Percentiles rank a stretch among this genome's conserved stretches.
Evolutionary conservation across 2,888 invertebrate genomes (phyloP).

Genomic region (Sialis fuliginosa): DNA sequence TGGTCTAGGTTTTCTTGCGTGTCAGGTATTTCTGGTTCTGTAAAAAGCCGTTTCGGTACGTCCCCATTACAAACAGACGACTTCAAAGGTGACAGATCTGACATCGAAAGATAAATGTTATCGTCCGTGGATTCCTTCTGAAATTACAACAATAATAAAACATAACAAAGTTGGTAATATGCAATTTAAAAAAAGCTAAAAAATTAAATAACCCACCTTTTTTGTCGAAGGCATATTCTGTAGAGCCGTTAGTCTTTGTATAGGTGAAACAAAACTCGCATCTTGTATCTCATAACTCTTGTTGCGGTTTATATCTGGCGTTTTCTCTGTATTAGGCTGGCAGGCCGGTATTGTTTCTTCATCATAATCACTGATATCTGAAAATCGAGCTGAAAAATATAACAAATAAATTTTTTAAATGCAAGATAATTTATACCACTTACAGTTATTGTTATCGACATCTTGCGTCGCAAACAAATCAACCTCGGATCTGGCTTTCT

Average conservation of each 20-base stretch:
- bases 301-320: constrained; percentile 13
- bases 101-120: constrained; percentile 5
- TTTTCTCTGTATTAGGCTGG: constrained; percentile 13
- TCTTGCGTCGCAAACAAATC: too few relatives aligned
- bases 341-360: constrained; percentile 18
- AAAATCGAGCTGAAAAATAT: too few relatives aligned
- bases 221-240: constrained; percentile 21
- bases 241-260: constrained; percentile 25
- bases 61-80: constrained; percentile 16
- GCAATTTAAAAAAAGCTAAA: too few relatives aligned
- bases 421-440: too few relatives aligned
- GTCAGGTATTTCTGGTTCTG: constrained; percentile 17
- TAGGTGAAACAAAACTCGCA: constrained; percentile 27
- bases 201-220: constrained; percentile 15
- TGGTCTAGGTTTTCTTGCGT: constrained; percentile 26
- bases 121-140: not conserved
- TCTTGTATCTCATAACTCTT: constrained; percentile 12
- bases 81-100: constrained; percentile 11
- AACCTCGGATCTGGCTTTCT: too few relatives aligned
- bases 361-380: constrained; percentile 13
- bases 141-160: not conserved
- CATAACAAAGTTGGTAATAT: too few relatives aligned
- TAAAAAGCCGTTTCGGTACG: constrained; percentile 25
- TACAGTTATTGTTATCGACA: too few relatives aligned
- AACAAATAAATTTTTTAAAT: too few relatives aligned